These are phyloP conservation scores for Dolichotis patagonum DNA, from an alignment of 2,113 vertebrate genomes.

Conservation along the genomic window DNA sequence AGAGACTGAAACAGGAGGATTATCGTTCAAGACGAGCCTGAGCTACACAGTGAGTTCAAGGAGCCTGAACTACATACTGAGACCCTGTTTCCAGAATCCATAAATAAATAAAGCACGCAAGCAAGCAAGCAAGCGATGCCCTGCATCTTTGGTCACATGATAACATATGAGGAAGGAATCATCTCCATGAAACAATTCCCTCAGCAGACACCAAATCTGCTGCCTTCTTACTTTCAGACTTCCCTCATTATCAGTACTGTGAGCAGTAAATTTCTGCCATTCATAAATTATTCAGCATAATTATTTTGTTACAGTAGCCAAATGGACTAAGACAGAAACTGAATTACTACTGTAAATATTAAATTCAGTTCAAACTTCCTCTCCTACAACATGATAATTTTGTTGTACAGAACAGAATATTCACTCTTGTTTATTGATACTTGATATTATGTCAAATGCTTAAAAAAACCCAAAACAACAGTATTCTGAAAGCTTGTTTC, in stretches of 20 bases:
- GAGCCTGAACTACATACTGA: neutral
- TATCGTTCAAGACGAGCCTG: neutral
- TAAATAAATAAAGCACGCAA: neutral
- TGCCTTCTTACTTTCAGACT: neutral
- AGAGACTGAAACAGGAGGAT: neutral
- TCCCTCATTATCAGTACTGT: neutral
- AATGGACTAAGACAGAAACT: neutral
- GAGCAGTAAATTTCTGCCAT: neutral
- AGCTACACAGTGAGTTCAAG: neutral
- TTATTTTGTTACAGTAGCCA: neutral
- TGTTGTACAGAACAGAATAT: neutral
- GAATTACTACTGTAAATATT: neutral
- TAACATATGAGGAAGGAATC: neutral
- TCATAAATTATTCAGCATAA: neutral
- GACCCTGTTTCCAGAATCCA: neutral
- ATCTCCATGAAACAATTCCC: neutral
- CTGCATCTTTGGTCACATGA: neutral
- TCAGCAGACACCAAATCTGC: neutral
- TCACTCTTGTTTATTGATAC: neutral
- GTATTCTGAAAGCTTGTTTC: conserved; percentile 17
- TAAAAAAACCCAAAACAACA: neutral
- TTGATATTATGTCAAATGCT: conserved; percentile 5
- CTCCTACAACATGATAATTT: neutral
- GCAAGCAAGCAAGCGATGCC: neutral
- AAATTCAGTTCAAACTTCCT: conserved; percentile 14